These are phyloP conservation scores for Ceyx cyanopectus DNA, from an alignment of 2,113 vertebrate genomes.

Conservation along the genomic window DNA sequence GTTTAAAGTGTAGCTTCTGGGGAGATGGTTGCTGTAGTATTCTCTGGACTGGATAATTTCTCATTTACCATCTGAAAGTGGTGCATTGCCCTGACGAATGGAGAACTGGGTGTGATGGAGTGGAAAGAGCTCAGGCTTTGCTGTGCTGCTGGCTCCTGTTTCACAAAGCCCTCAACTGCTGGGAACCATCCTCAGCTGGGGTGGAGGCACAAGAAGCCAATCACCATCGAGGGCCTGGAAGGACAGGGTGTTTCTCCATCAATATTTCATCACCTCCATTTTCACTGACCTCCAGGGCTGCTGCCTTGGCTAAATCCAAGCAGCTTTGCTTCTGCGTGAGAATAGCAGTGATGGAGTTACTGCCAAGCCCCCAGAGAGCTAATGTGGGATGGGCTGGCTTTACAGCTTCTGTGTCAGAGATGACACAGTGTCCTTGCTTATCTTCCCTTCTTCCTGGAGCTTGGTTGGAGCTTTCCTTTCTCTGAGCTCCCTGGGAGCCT, in stretches of 20 bases:
- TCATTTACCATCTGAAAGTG: background rate
- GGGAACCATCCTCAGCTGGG: rapidly evolving
- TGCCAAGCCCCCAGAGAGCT: rapidly evolving
- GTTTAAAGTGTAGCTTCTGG: background rate
- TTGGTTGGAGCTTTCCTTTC: background rate
- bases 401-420: background rate
- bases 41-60: background rate
- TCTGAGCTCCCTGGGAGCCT: background rate
- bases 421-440: background rate
- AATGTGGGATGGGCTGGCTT: rapidly evolving
- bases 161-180: rapidly evolving
- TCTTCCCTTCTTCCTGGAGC: background rate
- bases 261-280: background rate
- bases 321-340: rapidly evolving
- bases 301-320: background rate
- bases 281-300: background rate
- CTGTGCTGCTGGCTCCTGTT: rapidly evolving
- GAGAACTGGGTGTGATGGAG: background rate
- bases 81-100: rapidly evolving
- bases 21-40: background rate
- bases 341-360: rapidly evolving
- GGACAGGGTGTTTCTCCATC: background rate
- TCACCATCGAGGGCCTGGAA: rapidly evolving
- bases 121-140: background rate
- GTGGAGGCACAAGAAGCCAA: rapidly evolving